Base-by-base conservation (phyloP, 2,797 vertebrate genomes). In the Rhinichthys osculus region DNA sequence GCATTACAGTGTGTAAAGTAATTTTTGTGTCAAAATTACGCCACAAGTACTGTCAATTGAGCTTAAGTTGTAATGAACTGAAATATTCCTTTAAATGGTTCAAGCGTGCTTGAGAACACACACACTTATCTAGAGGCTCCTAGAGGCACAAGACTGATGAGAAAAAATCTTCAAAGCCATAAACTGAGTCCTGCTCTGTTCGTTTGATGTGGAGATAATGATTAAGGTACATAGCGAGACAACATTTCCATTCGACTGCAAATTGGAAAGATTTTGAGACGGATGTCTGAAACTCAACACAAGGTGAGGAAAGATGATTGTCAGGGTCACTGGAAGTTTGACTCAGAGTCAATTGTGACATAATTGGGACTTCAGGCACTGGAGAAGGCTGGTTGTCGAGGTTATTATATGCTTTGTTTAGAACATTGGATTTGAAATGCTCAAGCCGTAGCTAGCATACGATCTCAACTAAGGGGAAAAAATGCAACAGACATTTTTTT, bases 201-300 rank as follows among this genome's bases (percentile, higher is more conserved):
- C 62, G 83, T 94, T 92, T 94, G 93, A 95, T 94, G 92, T 94
- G 90, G 85, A 93, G 91, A 91, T 94, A 94, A 95, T 93, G 92
- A 94, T 92, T 94, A 92, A 92, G 93, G 92, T 93, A 89, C 69
- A 87, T 87, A 91, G 73, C 52, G 40, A 92, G 81, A 91, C 87
- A 90, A 92, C 78, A 79, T 69, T 84, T 83, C 27, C 40, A 85
- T 86, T 86, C 62, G 10, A 74, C 14, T 6, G 81, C 70, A 84
- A 85, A 84, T 84, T 82, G 74, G 54, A 87, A 85, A 71, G 38
- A 81, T 42, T 69, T n/a, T 52, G 27, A 66, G 85, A 77, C 73
- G 54, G 54, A 72, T 42, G 50, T 52, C 33, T 71, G 21, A 50
- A 59, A 72, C 64, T 87, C 44, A 52, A 66, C 0, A 16, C 1